A percentile compares a stretch with the other conserved stretches of the same genome.
phyloP scores from a whole-genome alignment of 2,113 vertebrate genomes.

The Oreochromis aureus region DNA sequence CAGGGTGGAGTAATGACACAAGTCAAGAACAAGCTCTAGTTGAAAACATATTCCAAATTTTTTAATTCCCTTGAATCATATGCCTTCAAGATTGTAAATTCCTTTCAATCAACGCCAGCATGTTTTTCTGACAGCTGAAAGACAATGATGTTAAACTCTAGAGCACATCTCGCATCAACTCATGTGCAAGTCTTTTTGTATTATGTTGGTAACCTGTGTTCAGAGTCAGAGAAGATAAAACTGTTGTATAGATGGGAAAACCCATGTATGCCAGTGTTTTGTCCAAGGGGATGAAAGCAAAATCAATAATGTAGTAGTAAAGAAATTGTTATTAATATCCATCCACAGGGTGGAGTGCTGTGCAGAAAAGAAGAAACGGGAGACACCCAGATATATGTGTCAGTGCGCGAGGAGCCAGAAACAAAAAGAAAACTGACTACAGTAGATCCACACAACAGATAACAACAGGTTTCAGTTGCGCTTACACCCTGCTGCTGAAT shows the following conservation, averaged over 20 bases:
- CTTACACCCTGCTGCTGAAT: neutral
- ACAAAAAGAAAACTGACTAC: neutral
- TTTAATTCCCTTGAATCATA: neutral
- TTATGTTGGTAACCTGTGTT: neutral
- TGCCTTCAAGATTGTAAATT: neutral
- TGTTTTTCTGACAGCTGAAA: neutral
- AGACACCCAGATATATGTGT: neutral
- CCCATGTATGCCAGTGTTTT: neutral
- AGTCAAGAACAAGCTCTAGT: neutral
- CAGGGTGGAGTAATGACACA: neutral
- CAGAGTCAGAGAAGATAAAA: neutral
- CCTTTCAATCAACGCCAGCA: neutral
- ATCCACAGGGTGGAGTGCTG: neutral
- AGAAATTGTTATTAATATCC: neutral
- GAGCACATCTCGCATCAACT: neutral
- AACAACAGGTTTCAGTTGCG: conserved; percentile 17
- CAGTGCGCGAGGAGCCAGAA: neutral
- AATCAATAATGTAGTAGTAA: neutral
- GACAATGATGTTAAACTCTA: neutral
- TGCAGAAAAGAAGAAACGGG: neutral
- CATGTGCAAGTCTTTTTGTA: neutral
- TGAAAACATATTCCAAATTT: neutral
- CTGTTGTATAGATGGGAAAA: neutral
- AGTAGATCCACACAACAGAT: neutral
- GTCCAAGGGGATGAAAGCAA: neutral